Evolutionary conservation across 2,113 vertebrate species (phyloP).

Genomic region (Todiramphus saurophagus): DNA sequence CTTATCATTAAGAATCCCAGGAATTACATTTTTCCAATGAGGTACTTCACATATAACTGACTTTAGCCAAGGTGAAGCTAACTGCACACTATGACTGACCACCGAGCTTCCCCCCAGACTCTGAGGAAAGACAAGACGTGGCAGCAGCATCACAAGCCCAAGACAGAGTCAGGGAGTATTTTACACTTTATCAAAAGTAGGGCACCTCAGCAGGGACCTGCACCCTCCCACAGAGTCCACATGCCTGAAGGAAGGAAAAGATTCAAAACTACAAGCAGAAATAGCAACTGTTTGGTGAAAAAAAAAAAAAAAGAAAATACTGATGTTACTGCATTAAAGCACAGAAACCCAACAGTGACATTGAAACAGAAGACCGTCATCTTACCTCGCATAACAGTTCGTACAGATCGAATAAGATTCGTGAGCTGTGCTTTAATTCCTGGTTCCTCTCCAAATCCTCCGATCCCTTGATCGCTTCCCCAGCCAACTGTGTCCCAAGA

Average conservation of each 20-base stretch:
- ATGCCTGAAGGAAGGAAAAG: background rate
- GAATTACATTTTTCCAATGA: background rate
- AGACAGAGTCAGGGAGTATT: background rate
- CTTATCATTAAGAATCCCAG: background rate
- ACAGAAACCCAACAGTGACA: background rate
- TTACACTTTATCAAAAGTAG: background rate
- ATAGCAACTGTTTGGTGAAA: background rate
- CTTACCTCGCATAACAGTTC: conserved; percentile 94
- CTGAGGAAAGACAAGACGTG: background rate
- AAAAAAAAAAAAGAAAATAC: background rate
- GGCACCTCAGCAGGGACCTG: background rate
- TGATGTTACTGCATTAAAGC: background rate
- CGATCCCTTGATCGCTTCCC: conserved; percentile 91
- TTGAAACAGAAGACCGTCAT: background rate
- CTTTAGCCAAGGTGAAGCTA: background rate
- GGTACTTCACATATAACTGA: background rate
- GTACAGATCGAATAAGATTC: conserved; percentile 91
- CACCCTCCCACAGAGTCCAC: background rate
- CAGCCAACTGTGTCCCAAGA: conserved; percentile 85
- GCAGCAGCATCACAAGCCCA: background rate
- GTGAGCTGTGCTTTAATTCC: conserved; percentile 93
- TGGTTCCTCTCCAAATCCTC: conserved; percentile 95
- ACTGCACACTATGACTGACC: accelerated
- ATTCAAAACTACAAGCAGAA: background rate
- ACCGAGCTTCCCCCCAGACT: background rate